phyloP scores from a whole-genome alignment of 2,888 invertebrate genomes.

The Conchocele bisecta region DNA sequence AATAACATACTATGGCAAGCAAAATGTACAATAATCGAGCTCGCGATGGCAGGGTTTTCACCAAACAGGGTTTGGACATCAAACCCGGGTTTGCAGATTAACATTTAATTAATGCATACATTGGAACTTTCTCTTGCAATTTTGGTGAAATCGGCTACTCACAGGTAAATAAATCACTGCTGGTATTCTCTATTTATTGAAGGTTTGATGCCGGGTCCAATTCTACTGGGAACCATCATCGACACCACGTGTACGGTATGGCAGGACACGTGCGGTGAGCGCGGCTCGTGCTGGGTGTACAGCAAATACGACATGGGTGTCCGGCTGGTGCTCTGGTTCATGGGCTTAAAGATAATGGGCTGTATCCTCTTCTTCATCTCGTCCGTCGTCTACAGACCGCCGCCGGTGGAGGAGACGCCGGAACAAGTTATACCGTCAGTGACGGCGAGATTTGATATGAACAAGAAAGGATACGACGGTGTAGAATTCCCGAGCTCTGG shows the following conservation, averaged over 20 bases:
- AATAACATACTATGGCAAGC: too few species aligned
- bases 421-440: too few species aligned
- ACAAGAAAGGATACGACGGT: too few species aligned
- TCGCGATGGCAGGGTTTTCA: too few species aligned
- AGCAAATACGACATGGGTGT: constrained; percentile 86
- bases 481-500: too few species aligned
- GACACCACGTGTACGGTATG: constrained; percentile 88
- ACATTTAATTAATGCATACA: too few species aligned
- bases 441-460: too few species aligned
- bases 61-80: too few species aligned
- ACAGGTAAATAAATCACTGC: not conserved
- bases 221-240: constrained; percentile 88
- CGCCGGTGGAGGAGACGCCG: constrained; percentile 21
- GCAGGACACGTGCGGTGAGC: constrained; percentile 86
- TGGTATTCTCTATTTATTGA: not conserved
- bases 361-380: constrained; percentile 85
- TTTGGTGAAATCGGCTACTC: too few species aligned
- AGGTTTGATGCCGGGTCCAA: constrained; percentile 88
- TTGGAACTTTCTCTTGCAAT: too few species aligned
- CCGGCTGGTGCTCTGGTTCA: constrained; percentile 60
- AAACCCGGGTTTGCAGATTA: too few species aligned
- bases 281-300: constrained; percentile 88
- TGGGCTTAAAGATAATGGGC: constrained; percentile 58
- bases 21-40: too few species aligned
- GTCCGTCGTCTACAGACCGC: constrained; percentile 85